phyloP scores from a whole-genome alignment of 2,797 vertebrate species.

The Hippopotamyrus pictus region DNA sequence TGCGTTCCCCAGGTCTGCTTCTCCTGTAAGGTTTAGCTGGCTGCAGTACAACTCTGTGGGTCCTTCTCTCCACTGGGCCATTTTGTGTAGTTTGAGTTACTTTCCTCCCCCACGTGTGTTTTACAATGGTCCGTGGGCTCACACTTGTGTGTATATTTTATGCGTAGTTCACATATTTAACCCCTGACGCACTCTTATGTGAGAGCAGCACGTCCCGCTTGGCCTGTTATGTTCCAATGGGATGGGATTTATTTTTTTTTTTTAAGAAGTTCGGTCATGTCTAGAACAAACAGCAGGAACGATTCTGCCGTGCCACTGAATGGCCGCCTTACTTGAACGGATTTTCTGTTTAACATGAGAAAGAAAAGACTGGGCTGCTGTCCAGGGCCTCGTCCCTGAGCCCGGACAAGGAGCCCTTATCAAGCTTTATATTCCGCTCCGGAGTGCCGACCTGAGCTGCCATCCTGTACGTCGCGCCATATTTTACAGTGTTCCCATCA shows the following conservation, averaged over 20 bases:
- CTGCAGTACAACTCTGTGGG: background rate
- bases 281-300: slow-evolving; percentile 2
- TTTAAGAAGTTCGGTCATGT: background rate
- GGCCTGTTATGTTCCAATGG: background rate
- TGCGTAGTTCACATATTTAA: background rate
- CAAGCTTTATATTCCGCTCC: background rate
- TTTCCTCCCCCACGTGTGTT: background rate
- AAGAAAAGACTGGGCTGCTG: slow-evolving; percentile 4
- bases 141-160: background rate
- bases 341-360: slow-evolving; percentile 10
- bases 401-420: slow-evolving; percentile 1
- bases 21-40: background rate
- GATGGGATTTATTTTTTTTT: background rate
- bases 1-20: background rate
- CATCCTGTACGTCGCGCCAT: background rate
- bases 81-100: background rate
- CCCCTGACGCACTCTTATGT: background rate
- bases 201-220: background rate
- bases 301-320: background rate
- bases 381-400: background rate
- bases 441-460: background rate
- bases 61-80: background rate
- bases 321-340: background rate
- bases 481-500: slow-evolving; percentile 6
- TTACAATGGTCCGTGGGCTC: background rate